Conservation (phyloP, 2,113 vertebrate species). For the Gila orcuttii region DNA sequence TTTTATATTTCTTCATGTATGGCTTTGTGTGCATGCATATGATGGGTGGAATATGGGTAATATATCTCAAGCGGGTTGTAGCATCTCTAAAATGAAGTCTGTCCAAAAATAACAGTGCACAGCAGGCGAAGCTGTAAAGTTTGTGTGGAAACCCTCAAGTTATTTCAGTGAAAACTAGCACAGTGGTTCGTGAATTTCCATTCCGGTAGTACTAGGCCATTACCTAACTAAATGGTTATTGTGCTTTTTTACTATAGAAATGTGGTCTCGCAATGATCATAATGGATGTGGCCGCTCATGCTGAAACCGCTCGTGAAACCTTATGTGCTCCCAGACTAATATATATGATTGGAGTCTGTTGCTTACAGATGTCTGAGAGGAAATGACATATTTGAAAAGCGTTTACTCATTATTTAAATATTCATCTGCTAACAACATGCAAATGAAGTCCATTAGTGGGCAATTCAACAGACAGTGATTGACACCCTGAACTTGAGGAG, state of each 20-base stretch:
- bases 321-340: constrained; percentile 16
- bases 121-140: background rate
- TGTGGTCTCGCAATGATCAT: background rate
- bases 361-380: background rate
- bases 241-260: background rate
- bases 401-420: constrained; percentile 23
- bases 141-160: background rate
- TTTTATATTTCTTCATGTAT: background rate
- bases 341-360: constrained; percentile 6
- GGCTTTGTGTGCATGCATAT: background rate
- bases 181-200: background rate
- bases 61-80: background rate
- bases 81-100: background rate
- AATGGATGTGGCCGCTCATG: constrained; percentile 16
- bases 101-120: background rate
- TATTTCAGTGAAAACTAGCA: background rate
- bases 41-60: background rate
- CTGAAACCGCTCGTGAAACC: background rate
- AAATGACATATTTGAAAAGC: constrained; percentile 17
- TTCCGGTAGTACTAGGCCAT: background rate
- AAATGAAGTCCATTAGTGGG: constrained; percentile 21
- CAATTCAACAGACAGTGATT: background rate
- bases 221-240: constrained; percentile 5
- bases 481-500: constrained; percentile 3
- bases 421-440: background rate